Evolutionary conservation across 2,888 invertebrate genomes (phyloP).

Genomic region (Sipha maydis): DNA sequence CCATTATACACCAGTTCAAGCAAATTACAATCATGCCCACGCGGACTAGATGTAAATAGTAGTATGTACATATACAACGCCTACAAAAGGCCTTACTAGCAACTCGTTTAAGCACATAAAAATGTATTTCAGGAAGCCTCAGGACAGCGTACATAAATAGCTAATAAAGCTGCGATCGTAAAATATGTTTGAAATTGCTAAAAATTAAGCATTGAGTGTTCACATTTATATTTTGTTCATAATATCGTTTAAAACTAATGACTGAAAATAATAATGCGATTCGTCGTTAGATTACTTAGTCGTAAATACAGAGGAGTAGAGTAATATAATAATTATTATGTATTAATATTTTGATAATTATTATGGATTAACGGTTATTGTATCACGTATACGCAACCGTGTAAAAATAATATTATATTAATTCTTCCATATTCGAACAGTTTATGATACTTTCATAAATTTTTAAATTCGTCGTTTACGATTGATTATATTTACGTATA

Average conservation of each 20-base stretch:
- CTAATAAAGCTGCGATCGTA: conserved; percentile 24
- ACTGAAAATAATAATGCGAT: background rate
- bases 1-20: background rate
- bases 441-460: background rate
- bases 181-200: conserved; percentile 13
- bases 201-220: conserved; percentile 18
- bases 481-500: background rate
- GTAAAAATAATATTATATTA: background rate
- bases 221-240: background rate
- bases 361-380: background rate
- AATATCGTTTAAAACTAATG: background rate
- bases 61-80: background rate
- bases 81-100: conserved; percentile 26
- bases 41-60: conserved; percentile 1
- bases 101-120: background rate
- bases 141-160: background rate
- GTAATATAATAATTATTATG: too few relatives aligned
- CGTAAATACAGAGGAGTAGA: background rate
- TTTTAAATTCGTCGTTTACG: background rate
- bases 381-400: background rate
- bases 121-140: background rate
- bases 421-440: background rate
- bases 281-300: background rate
- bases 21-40: conserved; percentile 12
- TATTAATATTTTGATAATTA: too few relatives aligned